These are phyloP conservation scores for Achroia grisella DNA, from an alignment of 1,140 invertebrate species.

Conservation along the genomic window DNA sequence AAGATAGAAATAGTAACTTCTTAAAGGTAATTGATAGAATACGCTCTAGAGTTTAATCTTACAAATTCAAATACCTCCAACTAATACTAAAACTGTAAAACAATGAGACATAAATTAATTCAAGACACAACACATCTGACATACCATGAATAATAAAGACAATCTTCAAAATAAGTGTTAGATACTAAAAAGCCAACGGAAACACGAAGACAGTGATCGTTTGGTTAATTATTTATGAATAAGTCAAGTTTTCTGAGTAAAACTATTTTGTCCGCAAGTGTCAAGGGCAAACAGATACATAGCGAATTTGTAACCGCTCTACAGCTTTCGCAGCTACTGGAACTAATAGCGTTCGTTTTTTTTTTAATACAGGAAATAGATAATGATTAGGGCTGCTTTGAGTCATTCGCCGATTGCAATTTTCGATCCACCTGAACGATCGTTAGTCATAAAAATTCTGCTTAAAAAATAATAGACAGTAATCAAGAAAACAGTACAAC, in stretches of 20 bases:
- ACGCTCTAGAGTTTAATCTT: no score
- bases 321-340: constrained; percentile 24
- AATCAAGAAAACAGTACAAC: constrained; percentile 2
- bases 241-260: no score
- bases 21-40: no score
- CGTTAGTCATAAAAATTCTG: constrained; percentile 22
- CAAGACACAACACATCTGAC: no score
- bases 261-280: not conserved
- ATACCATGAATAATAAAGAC: no score
- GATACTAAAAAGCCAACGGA: constrained; percentile 9
- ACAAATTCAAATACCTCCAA: no score
- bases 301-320: constrained; percentile 40
- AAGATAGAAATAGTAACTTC: not conserved
- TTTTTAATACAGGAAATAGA: constrained; percentile 47
- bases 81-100: no score
- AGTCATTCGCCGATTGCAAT: constrained; percentile 35
- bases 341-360: constrained; percentile 52
- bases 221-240: no score
- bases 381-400: constrained; percentile 46
- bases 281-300: constrained; percentile 31
- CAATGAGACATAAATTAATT: no score
- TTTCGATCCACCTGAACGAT: constrained; percentile 26
- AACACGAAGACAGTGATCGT: constrained; percentile 14
- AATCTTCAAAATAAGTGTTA: not conserved
- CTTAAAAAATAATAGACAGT: constrained; percentile 3